phyloP scores from a whole-genome alignment of 2,888 invertebrate species.

The Acleris laterana region DNA sequence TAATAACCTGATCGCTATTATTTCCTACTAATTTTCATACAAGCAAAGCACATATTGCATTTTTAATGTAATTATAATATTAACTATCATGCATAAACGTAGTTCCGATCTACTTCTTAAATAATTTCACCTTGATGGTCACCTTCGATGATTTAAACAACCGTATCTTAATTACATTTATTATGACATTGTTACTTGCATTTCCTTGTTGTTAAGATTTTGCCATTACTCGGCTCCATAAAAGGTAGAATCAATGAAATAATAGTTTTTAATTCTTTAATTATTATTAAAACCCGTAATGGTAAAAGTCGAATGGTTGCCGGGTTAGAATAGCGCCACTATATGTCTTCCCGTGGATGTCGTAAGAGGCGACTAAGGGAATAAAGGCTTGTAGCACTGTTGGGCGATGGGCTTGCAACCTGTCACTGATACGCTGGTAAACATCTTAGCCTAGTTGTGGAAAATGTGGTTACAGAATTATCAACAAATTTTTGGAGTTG shows the following conservation, averaged over 20 bases:
- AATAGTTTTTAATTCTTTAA: not conserved
- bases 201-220: slow-evolving; percentile 10
- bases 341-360: too few relatives aligned
- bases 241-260: not conserved
- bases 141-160: slow-evolving; percentile 26
- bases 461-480: too few relatives aligned
- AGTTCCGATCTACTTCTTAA: slow-evolving; percentile 26
- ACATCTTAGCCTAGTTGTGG: too few relatives aligned
- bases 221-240: not conserved
- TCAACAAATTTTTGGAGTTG: too few relatives aligned
- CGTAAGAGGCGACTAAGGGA: too few relatives aligned
- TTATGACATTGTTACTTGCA: slow-evolving; percentile 5
- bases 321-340: too few relatives aligned
- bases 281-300: too few relatives aligned
- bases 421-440: too few relatives aligned
- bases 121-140: slow-evolving; percentile 13
- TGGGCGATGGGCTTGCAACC: too few relatives aligned
- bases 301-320: too few relatives aligned
- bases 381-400: too few relatives aligned
- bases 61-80: not conserved
- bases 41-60: not conserved
- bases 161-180: slow-evolving; percentile 20
- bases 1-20: not conserved
- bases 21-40: not conserved
- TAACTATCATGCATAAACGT: slow-evolving; percentile 3